These are phyloP conservation scores for Furcula furcula DNA, from an alignment of 2,888 invertebrate genomes.

Conservation along the genomic window DNA sequence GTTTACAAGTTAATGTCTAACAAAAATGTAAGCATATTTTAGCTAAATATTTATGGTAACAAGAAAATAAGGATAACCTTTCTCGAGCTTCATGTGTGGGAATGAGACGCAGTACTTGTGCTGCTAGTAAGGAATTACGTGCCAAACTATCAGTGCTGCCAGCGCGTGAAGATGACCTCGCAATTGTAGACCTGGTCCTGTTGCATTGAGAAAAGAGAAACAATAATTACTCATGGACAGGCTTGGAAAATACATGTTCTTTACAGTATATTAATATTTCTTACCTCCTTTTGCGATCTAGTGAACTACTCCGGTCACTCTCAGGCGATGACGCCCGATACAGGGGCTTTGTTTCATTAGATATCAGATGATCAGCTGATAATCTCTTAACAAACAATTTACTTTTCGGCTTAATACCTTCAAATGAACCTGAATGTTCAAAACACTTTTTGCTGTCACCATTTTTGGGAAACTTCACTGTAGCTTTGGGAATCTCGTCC, in stretches of 20 bases:
- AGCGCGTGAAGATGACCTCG: slow-evolving; percentile 65
- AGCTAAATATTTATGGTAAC: no score
- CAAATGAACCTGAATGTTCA: slow-evolving; percentile 74
- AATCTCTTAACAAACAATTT: slow-evolving; percentile 74
- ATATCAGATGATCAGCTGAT: slow-evolving; percentile 74
- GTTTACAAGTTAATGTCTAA: no score
- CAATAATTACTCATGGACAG: slow-evolving; percentile 5
- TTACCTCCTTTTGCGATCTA: slow-evolving; percentile 71
- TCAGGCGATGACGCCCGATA: slow-evolving; percentile 73
- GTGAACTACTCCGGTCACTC: slow-evolving; percentile 72
- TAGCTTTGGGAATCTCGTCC: slow-evolving; percentile 69
- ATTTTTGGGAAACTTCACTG: slow-evolving; percentile 65
- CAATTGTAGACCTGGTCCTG: slow-evolving; percentile 69
- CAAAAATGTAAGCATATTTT: not conserved
- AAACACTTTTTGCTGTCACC: slow-evolving; percentile 64
- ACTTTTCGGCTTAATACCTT: slow-evolving; percentile 69
- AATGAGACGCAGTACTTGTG: slow-evolving; percentile 90
- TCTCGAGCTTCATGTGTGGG: slow-evolving; percentile 91
- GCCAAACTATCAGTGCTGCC: slow-evolving; percentile 86
- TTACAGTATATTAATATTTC: not conserved
- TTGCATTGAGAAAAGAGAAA: slow-evolving; percentile 25
- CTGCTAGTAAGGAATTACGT: slow-evolving; percentile 88
- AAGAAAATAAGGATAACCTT: slow-evolving; percentile 68
- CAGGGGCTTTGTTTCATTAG: slow-evolving; percentile 64
- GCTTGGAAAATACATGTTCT: not conserved